phyloP scores from a whole-genome alignment of 2,797 vertebrate genomes.

The Artibeus lituratus region DNA sequence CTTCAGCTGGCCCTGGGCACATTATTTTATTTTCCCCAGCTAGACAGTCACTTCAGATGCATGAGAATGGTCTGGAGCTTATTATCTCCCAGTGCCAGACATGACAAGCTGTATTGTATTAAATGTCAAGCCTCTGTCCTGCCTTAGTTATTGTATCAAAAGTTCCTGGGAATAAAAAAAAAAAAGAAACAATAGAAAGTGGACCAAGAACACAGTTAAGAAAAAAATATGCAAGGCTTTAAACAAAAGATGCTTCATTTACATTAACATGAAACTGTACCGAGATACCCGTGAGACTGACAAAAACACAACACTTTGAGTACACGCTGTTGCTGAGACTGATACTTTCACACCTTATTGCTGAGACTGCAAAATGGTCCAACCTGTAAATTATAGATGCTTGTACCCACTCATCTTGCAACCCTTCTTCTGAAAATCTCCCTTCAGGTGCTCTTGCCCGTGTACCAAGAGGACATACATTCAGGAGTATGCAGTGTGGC shows the following conservation, averaged over 20 bases:
- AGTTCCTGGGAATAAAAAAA: background rate
- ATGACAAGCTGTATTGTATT: background rate
- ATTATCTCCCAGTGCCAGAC: background rate
- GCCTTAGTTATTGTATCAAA: background rate
- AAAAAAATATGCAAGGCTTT: background rate
- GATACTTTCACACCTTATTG: background rate
- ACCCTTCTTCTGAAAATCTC: background rate
- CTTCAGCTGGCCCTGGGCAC: background rate
- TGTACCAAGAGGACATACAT: background rate
- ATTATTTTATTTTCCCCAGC: background rate
- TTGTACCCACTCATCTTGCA: background rate
- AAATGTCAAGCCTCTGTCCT: background rate
- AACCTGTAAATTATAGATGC: background rate
- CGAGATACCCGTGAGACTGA: background rate
- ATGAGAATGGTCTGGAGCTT: background rate
- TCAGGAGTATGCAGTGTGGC: background rate
- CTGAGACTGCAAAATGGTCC: background rate
- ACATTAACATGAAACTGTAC: background rate
- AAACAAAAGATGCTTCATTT: slow-evolving; percentile 4
- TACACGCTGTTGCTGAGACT: background rate
- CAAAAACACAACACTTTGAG: background rate
- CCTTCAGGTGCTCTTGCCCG: background rate
- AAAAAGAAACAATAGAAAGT: background rate
- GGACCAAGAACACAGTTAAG: background rate
- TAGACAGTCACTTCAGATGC: background rate